Conservation (phyloP, 1,140 invertebrate species). For the Drosophila virilis region DNA sequence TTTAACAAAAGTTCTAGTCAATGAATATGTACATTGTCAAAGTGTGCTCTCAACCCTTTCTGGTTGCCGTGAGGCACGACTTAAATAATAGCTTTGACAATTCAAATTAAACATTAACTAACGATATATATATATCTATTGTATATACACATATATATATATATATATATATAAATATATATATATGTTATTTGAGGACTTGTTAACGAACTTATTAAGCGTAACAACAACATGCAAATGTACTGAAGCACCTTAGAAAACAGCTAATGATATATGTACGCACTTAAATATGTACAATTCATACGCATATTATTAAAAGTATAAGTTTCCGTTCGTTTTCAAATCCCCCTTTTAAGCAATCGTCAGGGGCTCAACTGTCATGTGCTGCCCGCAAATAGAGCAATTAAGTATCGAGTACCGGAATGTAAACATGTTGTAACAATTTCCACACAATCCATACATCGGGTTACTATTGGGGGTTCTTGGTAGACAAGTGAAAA, state of each 20-base stretch:
- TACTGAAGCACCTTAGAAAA: slow-evolving; percentile 23
- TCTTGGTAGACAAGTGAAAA: too few relatives aligned
- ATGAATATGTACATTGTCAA: slow-evolving; percentile 10
- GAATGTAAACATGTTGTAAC: neutral
- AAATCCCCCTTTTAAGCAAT: neutral
- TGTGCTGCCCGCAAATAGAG: slow-evolving; percentile 23
- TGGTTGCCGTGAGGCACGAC: slow-evolving; percentile 45
- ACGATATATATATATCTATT: slow-evolving; percentile 5
- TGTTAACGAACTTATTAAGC: slow-evolving; percentile 80
- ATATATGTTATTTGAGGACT: slow-evolving; percentile 44
- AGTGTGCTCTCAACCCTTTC: slow-evolving; percentile 61
- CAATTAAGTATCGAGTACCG: slow-evolving; percentile 13
- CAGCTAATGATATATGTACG: neutral
- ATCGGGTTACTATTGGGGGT: too few relatives aligned
- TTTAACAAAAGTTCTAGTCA: slow-evolving; percentile 5
- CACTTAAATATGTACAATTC: slow-evolving; percentile 1
- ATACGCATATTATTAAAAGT: slow-evolving; percentile 1
- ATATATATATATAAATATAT: slow-evolving; percentile 9
- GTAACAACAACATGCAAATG: slow-evolving; percentile 39
- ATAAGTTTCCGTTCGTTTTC: neutral
- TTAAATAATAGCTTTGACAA: slow-evolving; percentile 63
- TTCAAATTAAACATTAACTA: slow-evolving; percentile 63
- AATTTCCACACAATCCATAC: too few relatives aligned
- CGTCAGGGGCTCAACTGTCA: neutral
- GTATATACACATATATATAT: slow-evolving; percentile 13